Conservation (phyloP, 2,888 invertebrate species). For the Cerastis leucographa region DNA sequence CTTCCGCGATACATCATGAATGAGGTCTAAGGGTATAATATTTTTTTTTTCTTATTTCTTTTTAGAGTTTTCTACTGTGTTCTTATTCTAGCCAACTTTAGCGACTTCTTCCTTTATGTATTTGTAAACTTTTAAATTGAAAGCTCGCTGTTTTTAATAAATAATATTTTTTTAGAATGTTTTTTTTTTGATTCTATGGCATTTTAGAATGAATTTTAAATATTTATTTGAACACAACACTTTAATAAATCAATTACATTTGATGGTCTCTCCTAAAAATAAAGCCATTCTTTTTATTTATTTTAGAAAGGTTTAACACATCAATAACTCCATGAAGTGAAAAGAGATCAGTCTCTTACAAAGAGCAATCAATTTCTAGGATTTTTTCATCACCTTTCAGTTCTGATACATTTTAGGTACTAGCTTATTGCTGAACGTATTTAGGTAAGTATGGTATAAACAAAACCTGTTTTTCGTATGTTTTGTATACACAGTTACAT, state of each 20-base stretch:
- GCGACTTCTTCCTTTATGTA: conserved; percentile 12
- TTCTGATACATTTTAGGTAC: conserved; percentile 5
- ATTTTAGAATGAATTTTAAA: conserved; percentile 11
- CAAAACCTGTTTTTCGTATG: conserved; percentile 30
- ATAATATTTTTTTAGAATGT: conserved; percentile 6
- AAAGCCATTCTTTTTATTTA: conserved; percentile 12
- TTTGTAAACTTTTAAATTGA: conserved; percentile 8
- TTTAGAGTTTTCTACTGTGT: conserved; percentile 53
- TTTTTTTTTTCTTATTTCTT: conserved; percentile 46
- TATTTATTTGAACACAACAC: conserved; percentile 1
- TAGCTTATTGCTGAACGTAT: conserved; percentile 18
- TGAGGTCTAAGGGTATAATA: conserved; percentile 68
- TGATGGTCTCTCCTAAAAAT: conserved; percentile 21
- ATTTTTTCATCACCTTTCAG: background rate
- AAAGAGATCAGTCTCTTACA: conserved; percentile 43
- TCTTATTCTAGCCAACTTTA: conserved; percentile 53
- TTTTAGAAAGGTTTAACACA: conserved; percentile 1
- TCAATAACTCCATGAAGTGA: conserved; percentile 11
- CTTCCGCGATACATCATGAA: conserved; percentile 68
- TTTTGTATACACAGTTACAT: conserved; percentile 62
- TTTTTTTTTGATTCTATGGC: background rate
- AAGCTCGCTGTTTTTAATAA: conserved; percentile 43
- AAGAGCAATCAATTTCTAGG: conserved; percentile 22
- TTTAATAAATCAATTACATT: conserved; percentile 7
- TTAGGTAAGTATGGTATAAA: conserved; percentile 27